These are phyloP conservation scores for Tenebrio molitor DNA, from an alignment of 1,140 invertebrate species.

Conservation along the genomic window DNA sequence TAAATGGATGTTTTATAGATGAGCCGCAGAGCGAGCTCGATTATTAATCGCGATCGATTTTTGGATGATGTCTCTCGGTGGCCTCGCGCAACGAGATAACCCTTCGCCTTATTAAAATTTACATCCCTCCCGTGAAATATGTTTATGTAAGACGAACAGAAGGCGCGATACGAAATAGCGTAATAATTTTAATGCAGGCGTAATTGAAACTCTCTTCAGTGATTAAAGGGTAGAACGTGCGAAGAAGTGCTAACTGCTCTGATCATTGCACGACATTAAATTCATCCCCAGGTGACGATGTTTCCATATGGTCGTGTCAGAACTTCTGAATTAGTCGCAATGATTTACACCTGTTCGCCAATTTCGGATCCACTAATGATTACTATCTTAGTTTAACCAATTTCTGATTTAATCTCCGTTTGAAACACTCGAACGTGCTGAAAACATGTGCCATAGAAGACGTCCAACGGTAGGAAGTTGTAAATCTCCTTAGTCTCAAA, in stretches of 20 bases:
- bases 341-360: constrained; percentile 42
- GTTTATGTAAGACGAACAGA: constrained; percentile 28
- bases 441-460: background rate
- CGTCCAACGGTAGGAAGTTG: background rate
- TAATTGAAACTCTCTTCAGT: constrained; percentile 33
- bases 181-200: constrained; percentile 40
- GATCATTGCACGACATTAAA: constrained; percentile 40
- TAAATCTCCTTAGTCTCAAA: constrained; percentile 16
- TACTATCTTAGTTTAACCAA: constrained; percentile 28
- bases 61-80: background rate
- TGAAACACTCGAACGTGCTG: constrained; percentile 22
- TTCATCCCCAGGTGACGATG: constrained; percentile 44
- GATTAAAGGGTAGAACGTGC: constrained; percentile 46
- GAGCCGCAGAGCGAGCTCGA: background rate
- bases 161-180: constrained; percentile 31
- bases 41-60: constrained; percentile 24
- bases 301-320: constrained; percentile 28
- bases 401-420: constrained; percentile 10
- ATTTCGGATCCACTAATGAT: constrained; percentile 32
- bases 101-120: constrained; percentile 20
- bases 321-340: constrained; percentile 17
- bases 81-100: background rate
- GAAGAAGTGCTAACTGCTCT: constrained; percentile 42
- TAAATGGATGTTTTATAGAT: background rate
- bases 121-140: constrained; percentile 17